Conservation (phyloP, 2,113 vertebrate genomes). For the Engraulis encrasicolus region DNA sequence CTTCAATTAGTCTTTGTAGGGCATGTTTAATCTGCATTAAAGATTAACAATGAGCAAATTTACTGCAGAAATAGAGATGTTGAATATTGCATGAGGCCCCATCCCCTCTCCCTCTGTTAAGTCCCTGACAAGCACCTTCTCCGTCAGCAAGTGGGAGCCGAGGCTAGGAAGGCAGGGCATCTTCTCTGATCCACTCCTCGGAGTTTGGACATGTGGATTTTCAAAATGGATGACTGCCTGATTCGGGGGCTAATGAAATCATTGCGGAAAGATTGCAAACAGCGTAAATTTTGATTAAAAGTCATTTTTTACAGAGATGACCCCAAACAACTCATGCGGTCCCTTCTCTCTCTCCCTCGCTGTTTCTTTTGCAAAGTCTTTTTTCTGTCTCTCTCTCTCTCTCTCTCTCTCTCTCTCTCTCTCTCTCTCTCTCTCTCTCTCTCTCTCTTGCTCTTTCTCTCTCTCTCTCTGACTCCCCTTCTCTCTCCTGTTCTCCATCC, state of each 20-base stretch:
- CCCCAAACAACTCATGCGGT: conserved; percentile 65
- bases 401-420: background rate
- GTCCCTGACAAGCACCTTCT: conserved; percentile 56
- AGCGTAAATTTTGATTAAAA: conserved; percentile 73
- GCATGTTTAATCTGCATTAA: conserved; percentile 72
- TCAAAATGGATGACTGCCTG: conserved; percentile 68
- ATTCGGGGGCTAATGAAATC: conserved; percentile 70
- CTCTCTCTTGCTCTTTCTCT: background rate
- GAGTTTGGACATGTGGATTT: conserved; percentile 50
- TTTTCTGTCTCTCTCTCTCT: background rate
- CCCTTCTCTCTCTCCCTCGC: background rate
- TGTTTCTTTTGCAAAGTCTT: background rate
- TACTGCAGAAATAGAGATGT: conserved; percentile 61
- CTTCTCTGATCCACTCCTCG: conserved; percentile 32
- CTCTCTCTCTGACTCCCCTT: background rate
- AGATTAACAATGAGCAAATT: conserved; percentile 60
- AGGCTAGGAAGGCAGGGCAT: too few relatives aligned
- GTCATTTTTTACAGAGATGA: conserved; percentile 70
- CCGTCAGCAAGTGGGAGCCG: conserved; percentile 53
- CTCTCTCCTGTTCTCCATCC: background rate
- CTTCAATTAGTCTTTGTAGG: conserved; percentile 69
- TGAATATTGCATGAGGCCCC: conserved; percentile 70
- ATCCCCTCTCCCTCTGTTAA: conserved; percentile 57
- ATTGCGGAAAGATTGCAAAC: conserved; percentile 65
- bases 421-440: background rate